phyloP scores from a whole-genome alignment of 2,797 vertebrate species.

The Amblyopsis hoosieri region DNA sequence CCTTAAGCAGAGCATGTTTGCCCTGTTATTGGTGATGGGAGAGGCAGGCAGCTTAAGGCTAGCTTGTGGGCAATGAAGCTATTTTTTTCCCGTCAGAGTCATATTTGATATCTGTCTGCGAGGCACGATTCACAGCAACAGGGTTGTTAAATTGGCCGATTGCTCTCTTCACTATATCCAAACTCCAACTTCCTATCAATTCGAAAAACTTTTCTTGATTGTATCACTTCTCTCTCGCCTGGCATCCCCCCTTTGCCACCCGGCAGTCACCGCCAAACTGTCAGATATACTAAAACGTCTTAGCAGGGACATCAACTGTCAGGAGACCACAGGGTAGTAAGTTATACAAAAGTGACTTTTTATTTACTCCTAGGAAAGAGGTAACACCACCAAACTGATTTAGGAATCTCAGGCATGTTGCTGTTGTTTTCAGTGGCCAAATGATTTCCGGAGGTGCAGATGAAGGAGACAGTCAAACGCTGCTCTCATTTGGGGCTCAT shows the following conservation, averaged over 20 bases:
- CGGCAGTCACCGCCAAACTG: constrained; percentile 4
- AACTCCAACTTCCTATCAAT: constrained; percentile 55
- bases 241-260: constrained; percentile 14
- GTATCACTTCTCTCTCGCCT: constrained; percentile 46
- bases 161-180: constrained; percentile 57
- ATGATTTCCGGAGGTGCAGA: constrained; percentile 17
- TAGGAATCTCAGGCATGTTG: constrained; percentile 1
- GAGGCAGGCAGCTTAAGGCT: constrained; percentile 50
- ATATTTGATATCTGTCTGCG: constrained; percentile 70
- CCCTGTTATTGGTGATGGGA: constrained; percentile 60
- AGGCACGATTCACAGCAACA: constrained; percentile 59
- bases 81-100: constrained; percentile 57
- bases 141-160: constrained; percentile 48
- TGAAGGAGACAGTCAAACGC: background rate
- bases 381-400: background rate
- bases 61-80: constrained; percentile 69
- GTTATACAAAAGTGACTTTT: no score
- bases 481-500: background rate
- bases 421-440: constrained; percentile 10
- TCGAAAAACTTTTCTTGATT: constrained; percentile 50
- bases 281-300: background rate
- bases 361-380: no score
- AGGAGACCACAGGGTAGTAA: no score
- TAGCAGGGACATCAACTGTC: no score
- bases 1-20: constrained; percentile 20